A percentile compares a stretch with the other conserved stretches of the same genome.
phyloP scores from a whole-genome alignment of 2,888 invertebrate species.

The Lepidonotus clava region DNA sequence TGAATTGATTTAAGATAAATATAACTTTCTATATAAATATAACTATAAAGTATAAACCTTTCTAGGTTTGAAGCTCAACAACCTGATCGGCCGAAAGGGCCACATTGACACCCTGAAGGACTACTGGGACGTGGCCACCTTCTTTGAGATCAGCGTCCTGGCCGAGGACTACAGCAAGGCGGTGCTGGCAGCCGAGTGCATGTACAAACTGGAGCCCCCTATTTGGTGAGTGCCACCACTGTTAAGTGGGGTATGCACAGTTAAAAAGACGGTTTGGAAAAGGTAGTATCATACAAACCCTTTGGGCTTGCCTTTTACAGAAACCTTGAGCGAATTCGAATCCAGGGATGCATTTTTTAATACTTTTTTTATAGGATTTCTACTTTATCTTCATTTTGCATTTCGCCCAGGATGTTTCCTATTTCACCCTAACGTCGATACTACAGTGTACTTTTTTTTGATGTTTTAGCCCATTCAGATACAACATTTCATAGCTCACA shows the following conservation, averaged over 20 bases:
- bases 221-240: slow-evolving; percentile 80
- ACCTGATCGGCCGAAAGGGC: slow-evolving; percentile 98
- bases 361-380: too few relatives aligned
- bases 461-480: background rate
- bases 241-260: background rate
- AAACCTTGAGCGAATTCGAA: too few relatives aligned
- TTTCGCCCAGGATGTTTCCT: too few relatives aligned
- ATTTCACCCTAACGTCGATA: too few relatives aligned
- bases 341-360: too few relatives aligned
- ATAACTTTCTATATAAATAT: too few relatives aligned
- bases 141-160: slow-evolving; percentile 98
- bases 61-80: slow-evolving; percentile 94
- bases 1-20: too few relatives aligned
- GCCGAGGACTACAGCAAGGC: slow-evolving; percentile 98
- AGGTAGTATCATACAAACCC: too few relatives aligned
- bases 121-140: slow-evolving; percentile 99
- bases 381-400: too few relatives aligned
- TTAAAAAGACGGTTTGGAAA: background rate
- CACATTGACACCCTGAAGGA: slow-evolving; percentile 94
- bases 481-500: background rate
- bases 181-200: slow-evolving; percentile 91
- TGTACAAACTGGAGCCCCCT: slow-evolving; percentile 83
- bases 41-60: too few relatives aligned
- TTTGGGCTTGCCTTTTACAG: too few relatives aligned
- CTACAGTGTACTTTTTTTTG: too few relatives aligned